phyloP scores from a whole-genome alignment of 2,113 vertebrate genomes.

The Tringa solitaria region DNA sequence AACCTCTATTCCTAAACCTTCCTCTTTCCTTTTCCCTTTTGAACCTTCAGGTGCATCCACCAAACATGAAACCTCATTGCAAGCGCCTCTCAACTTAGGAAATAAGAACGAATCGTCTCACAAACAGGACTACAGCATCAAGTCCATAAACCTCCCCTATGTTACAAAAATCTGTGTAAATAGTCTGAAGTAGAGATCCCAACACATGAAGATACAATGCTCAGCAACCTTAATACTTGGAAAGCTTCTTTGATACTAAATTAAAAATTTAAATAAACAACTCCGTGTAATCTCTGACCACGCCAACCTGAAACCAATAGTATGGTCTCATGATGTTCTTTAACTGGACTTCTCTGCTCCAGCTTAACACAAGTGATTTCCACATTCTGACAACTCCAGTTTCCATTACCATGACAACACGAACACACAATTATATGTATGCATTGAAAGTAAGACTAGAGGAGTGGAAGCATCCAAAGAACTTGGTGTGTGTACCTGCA shows the following conservation, averaged over 20 bases:
- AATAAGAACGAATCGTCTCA: background rate
- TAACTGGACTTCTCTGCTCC: constrained; percentile 20
- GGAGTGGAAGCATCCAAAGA: background rate
- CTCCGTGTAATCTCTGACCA: background rate
- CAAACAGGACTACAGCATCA: background rate
- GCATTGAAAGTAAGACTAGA: constrained; percentile 10
- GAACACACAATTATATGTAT: constrained; percentile 64
- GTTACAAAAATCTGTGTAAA: background rate
- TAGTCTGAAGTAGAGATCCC: background rate
- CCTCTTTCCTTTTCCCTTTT: background rate
- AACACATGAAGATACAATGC: background rate
- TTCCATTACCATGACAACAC: constrained; percentile 73
- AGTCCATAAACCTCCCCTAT: background rate
- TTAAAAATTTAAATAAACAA: background rate
- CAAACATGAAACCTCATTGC: background rate
- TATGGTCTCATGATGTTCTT: background rate
- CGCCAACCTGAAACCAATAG: background rate
- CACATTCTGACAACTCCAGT: constrained; percentile 57
- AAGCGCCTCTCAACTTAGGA: background rate
- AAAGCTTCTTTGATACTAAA: background rate
- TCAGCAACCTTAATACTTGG: background rate
- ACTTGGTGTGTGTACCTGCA: background rate
- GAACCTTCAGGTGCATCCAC: background rate
- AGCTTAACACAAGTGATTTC: constrained; percentile 56
- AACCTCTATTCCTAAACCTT: background rate